Evolutionary conservation across 2,113 vertebrate genomes (phyloP).

Genomic region (Otis tarda): DNA sequence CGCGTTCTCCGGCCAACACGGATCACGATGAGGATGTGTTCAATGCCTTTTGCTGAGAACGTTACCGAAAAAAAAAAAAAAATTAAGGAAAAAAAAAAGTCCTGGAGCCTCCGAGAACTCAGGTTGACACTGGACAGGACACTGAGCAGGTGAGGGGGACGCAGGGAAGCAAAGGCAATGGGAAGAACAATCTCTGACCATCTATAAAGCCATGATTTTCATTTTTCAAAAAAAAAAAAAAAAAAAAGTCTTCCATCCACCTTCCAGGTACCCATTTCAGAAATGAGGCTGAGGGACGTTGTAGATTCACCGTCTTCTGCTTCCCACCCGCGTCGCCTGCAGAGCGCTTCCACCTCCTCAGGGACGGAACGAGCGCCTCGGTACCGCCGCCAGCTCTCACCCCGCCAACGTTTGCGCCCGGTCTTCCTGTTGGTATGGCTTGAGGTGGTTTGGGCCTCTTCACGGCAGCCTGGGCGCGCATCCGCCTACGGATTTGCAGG

Average conservation of each 20-base stretch:
- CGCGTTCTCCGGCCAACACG: not conserved
- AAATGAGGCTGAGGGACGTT: not conserved
- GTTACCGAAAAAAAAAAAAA: not conserved
- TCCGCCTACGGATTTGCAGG: not conserved
- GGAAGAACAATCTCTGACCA: not conserved
- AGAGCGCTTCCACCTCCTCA: fast-evolving
- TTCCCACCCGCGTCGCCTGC: not conserved
- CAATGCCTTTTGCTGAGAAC: constrained; percentile 8
- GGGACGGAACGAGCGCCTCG: not conserved
- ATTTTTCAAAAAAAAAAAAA: too few species aligned
- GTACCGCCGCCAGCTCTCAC: too few species aligned
- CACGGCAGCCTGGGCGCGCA: fast-evolving
- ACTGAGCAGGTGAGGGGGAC: not conserved
- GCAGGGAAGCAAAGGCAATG: not conserved
- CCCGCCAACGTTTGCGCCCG: fast-evolving
- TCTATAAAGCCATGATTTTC: not conserved
- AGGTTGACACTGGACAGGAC: not conserved
- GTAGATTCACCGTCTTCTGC: not conserved
- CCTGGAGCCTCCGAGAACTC: not conserved
- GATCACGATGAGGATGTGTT: not conserved
- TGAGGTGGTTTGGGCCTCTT: not conserved
- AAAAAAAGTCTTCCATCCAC: not conserved
- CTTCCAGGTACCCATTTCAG: not conserved
- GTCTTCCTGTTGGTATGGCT: fast-evolving
- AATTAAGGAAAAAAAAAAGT: not conserved